Percentiles rank a stretch among this genome's conserved stretches.
Conservation (phyloP, 2,797 vertebrate genomes). For the Lateolabrax maculatus region DNA sequence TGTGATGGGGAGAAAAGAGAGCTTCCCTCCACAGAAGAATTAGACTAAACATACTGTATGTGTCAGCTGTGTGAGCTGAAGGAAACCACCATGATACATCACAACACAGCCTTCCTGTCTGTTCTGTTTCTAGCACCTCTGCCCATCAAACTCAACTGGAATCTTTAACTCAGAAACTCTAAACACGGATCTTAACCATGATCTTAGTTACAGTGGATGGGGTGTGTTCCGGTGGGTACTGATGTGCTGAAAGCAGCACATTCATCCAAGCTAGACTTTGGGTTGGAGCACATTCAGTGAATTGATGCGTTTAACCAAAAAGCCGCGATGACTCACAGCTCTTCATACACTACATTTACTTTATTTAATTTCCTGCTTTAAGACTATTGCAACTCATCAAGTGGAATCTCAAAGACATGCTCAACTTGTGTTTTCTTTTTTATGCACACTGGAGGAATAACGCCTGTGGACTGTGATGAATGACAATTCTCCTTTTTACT, state of each 20-base stretch:
- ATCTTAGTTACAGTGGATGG: constrained; percentile 25
- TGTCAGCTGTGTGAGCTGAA: constrained; percentile 32
- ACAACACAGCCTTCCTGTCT: constrained; percentile 7
- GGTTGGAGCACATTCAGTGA: constrained; percentile 37
- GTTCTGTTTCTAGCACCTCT: constrained; percentile 20
- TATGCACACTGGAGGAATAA: background rate
- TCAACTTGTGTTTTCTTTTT: constrained; percentile 15
- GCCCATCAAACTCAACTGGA: constrained; percentile 17
- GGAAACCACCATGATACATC: constrained; percentile 37
- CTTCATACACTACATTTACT: constrained; percentile 13
- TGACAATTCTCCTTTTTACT: constrained; percentile 14
- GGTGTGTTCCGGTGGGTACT: constrained; percentile 32
- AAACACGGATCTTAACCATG: constrained; percentile 27
- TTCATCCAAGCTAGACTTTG: constrained; percentile 39
- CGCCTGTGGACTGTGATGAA: constrained; percentile 9
- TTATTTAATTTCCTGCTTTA: constrained; percentile 33
- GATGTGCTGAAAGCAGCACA: constrained; percentile 43
- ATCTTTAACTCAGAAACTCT: constrained; percentile 23
- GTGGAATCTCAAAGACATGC: constrained; percentile 19
- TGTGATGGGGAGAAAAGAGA: constrained; percentile 6
- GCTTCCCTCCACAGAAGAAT: background rate
- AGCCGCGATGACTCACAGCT: constrained; percentile 62
- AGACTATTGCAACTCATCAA: constrained; percentile 23
- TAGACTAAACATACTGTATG: constrained; percentile 19
- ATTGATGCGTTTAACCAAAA: constrained; percentile 53